phyloP scores from a whole-genome alignment of 1,140 invertebrate genomes.

The Paracyclopina nana region DNA sequence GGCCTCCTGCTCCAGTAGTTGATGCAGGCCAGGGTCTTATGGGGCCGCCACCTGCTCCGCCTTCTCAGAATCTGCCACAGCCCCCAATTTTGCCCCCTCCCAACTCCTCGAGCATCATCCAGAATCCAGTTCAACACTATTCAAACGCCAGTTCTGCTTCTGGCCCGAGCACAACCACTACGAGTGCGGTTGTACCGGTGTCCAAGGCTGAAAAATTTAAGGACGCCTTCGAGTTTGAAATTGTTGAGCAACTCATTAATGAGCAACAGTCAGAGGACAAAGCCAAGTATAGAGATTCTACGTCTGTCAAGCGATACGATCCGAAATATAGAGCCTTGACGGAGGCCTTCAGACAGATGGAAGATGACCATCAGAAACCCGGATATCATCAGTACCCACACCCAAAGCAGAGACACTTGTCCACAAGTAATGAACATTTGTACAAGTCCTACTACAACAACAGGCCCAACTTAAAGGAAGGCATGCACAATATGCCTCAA shows the following conservation, averaged over 20 bases:
- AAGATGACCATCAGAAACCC: no score
- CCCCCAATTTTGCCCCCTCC: no score
- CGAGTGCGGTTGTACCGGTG: not conserved
- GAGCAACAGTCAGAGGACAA: not conserved
- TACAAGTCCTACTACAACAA: no score
- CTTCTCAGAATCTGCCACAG: no score
- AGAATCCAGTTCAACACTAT: no score
- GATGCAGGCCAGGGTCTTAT: no score
- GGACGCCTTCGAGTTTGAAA: not conserved
- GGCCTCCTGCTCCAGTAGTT: not conserved
- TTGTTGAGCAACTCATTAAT: slow-evolving; percentile 6
- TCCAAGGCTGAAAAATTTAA: not conserved
- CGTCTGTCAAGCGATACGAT: slow-evolving; percentile 5
- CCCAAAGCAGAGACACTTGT: no score
- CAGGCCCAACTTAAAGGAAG: no score
- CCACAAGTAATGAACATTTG: no score
- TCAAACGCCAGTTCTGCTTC: not conserved
- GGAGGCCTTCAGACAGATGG: not conserved
- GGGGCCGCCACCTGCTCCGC: no score
- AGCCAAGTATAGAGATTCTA: not conserved
- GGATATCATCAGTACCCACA: no score
- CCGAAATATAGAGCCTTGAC: slow-evolving; percentile 3
- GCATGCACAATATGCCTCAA: no score
- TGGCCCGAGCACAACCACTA: not conserved
- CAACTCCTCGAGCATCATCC: not conserved